phyloP scores from a whole-genome alignment of 2,113 vertebrate species.

The Montifringilla adamsi region DNA sequence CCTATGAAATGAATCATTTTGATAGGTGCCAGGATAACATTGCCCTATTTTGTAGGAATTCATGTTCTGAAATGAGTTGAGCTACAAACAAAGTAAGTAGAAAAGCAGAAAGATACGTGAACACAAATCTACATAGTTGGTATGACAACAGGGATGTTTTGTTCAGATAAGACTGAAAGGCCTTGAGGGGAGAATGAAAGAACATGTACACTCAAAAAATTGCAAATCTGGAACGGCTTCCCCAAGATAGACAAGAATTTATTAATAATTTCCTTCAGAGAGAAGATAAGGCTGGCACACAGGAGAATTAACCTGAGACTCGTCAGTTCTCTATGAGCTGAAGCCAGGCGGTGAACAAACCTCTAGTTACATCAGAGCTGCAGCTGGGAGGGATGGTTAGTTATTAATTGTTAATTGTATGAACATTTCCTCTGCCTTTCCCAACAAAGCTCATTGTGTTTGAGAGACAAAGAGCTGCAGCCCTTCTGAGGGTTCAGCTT shows the following conservation, averaged over 20 bases:
- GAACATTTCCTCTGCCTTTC: background rate
- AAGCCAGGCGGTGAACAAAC: background rate
- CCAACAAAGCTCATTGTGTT: background rate
- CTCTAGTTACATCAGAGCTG: background rate
- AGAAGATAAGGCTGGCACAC: background rate
- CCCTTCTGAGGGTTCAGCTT: background rate
- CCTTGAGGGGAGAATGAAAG: slow-evolving; percentile 18
- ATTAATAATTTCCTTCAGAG: slow-evolving; percentile 34
- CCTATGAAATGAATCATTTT: background rate
- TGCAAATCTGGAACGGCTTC: background rate
- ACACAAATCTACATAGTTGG: slow-evolving; percentile 40
- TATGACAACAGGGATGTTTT: slow-evolving; percentile 61
- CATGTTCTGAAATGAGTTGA: background rate
- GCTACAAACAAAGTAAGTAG: background rate
- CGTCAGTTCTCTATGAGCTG: background rate
- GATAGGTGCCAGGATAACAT: background rate
- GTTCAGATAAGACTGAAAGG: slow-evolving; percentile 56
- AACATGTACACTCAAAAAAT: background rate
- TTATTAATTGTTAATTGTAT: background rate
- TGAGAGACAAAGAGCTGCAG: background rate
- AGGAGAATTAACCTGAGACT: slow-evolving; percentile 22
- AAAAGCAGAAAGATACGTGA: background rate
- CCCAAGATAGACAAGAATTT: background rate
- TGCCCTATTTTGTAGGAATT: slow-evolving; percentile 3
- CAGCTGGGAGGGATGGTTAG: background rate